Base-by-base conservation (phyloP, 2,113 vertebrate genomes). In the Epinephelus cyanopodus region DNA sequence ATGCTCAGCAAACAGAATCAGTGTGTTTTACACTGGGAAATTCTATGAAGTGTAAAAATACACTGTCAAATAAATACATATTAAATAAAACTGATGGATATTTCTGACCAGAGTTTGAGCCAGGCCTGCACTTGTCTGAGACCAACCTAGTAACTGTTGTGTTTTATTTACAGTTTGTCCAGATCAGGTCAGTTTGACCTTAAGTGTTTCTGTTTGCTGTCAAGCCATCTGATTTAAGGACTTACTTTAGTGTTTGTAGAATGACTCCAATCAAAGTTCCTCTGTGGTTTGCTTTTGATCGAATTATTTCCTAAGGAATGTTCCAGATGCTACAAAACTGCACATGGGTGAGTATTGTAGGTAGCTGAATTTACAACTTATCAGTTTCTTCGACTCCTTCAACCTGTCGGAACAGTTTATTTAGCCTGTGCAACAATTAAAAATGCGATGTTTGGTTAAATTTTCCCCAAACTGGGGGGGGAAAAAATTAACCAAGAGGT, bases 311-410 rank as follows among this genome's bases (percentile, higher is more conserved):
- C 88, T 37, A 90, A 92, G 90, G 88, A 76, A 78, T 65, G 79
- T 85, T 90, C 90, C 90, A 86, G 93, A 90, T 68, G 76, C 87
- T 56, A 71, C 91, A 84, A 91, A 86, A 85, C 89, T 67, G 42
- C 90, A 78, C 81, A 42, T 65, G 70, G 95, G 95, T 95, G 93
- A 96, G 95, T 95, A 95, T 92, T 53, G 56, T 78, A 87, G 93
- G 91, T 76, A 70, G 85, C 65, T 79, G 23, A 76, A 72, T 76
- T 77, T 62, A 77, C 47, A 56, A 13, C 63, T 23, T 56, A 33
- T 65, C 15, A 21, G 13, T n/a, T 21, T 17, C 14, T 70, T 12
- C 10, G 33, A 39, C 27, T 74, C 21, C 14, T 23, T 45, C 12
- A 39, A 39, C 10, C 39, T 9, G 2, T 37, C 10, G n/a, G 4